Evolutionary conservation across 1,140 invertebrate species (phyloP), one percentile per base, ranked within the genome.

Genomic region (Drepana arcuata): DNA sequence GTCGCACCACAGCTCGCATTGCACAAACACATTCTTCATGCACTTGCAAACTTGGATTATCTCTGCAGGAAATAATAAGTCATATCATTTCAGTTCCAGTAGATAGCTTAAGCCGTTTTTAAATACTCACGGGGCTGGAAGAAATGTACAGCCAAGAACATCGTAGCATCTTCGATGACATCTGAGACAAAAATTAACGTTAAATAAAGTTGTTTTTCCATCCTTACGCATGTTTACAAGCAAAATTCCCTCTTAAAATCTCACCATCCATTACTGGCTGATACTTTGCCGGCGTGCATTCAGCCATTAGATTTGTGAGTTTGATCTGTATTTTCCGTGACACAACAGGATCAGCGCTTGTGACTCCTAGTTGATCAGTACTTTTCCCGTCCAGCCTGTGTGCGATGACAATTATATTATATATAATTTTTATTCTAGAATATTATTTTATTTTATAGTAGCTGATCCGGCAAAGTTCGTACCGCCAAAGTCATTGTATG

Each of bases 1-100:
- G 24, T 78, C 69, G 34, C 65, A 70, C 69, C 71, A 72, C 24
- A 80, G 35, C 38, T 80, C 75, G 40, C 75, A 80, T 41, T 80
- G 73, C 5, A 80, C 65, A 21, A 72, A 69, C 28, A 72, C 73
- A 34, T 69, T 75, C 35, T 80, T 80, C 68, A 72, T 75, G 39
- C 75, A 80, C 31, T 75, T 78, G 58, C 73, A 80, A n/a, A 78
- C 64, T 59, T 75, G 54, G 3, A 75, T 63, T 2, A 65, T 33
- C 21, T 64, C 75, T 77, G 47, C 5, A 48, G 59, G 41, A 39
- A 23, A 34, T 12, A 45, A 48, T 12, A 16, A 35, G 7, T 2
- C 23, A 16, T 28, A 25, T 27, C 1, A 24, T 14, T 32, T 29
- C 9, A 16, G 18, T 21, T 21, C 18, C 9, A 41, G 24, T 14